phyloP scores from a whole-genome alignment of 2,888 invertebrate genomes.

The Lacanobia oleracea region DNA sequence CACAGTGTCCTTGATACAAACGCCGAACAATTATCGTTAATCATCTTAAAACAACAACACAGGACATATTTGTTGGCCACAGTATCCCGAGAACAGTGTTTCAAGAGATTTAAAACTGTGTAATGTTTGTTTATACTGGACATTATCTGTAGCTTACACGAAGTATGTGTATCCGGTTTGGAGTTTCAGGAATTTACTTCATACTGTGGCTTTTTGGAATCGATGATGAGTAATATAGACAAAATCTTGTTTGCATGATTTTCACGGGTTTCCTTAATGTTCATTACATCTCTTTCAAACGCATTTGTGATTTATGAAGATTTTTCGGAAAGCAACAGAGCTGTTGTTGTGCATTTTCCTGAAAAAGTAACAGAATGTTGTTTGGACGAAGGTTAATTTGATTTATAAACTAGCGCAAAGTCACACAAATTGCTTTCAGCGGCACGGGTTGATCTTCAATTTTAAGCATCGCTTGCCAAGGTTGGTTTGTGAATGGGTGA shows the following conservation, averaged over 20 bases:
- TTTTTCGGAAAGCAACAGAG: neutral
- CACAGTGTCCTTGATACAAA: conserved; percentile 39
- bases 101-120: conserved; percentile 70
- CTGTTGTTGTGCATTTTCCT: neutral
- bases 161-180: conserved; percentile 50
- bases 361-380: too few relatives aligned
- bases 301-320: neutral
- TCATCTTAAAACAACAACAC: conserved; percentile 72
- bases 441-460: too few relatives aligned
- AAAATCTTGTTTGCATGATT: neutral
- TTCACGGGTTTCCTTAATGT: neutral
- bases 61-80: conserved; percentile 53
- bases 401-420: too few relatives aligned
- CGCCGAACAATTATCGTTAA: conserved; percentile 70
- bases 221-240: neutral
- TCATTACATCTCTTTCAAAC: neutral
- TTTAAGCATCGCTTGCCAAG: too few relatives aligned
- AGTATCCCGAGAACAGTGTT: conserved; percentile 59
- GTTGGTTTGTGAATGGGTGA: too few relatives aligned
- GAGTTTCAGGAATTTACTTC: conserved; percentile 12
- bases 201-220: neutral
- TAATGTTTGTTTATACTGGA: conserved; percentile 65
- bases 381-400: too few relatives aligned
- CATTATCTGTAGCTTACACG: conserved; percentile 39
- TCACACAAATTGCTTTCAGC: too few relatives aligned